Evolutionary conservation across 1,140 invertebrate species (phyloP), one percentile per base, ranked within the genome.

Genomic region (Lepidostoma basale): DNA sequence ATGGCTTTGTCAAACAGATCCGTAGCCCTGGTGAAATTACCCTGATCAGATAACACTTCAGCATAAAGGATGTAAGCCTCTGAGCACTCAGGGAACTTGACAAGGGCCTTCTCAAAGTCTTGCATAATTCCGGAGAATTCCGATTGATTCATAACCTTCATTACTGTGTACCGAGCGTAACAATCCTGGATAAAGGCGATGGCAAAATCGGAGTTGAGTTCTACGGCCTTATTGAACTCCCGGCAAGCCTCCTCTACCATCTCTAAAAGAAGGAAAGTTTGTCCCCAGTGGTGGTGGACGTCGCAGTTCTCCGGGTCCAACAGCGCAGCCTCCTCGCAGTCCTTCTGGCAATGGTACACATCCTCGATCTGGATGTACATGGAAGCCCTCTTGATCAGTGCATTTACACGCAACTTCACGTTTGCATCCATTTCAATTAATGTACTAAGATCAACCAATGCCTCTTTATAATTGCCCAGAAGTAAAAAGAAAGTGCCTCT

Each of bases 111-210:
- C 74, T 92, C 86, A 80, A 97, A 96, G 28, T 88, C 85, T 67
- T 84, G 80, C 72, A 93, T 84, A 0, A 88, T 88, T 73, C 84
- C 76, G 40, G 74, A 74, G 58, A 81, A 62, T 68, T 76, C 74
- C 85, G 83, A 62, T 90, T 79, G 75, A 85, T 78, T 74, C 74
- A 75, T 85, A 76, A 77, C 89, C 84, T 79, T 87, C 79, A 88
- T 88, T 76, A 88, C 85, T 75, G 91, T 86, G 76, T 93, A 96
- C 76, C 94, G 88, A 25, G 91, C 87, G 77, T 93, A 96, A 74
- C 90, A 90, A 77, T 95, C 96, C 77, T 98, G 95, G 40, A 95
- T 92, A 76, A 87, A 88, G 14, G 93, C 91, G 74, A 95, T 89
- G 8, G 91, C 88, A 78, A 93, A 95, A 63, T 91, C 78, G 9